These are phyloP conservation scores for Procambarus clarkii DNA, from an alignment of 1,140 invertebrate genomes.

Conservation along the genomic window DNA sequence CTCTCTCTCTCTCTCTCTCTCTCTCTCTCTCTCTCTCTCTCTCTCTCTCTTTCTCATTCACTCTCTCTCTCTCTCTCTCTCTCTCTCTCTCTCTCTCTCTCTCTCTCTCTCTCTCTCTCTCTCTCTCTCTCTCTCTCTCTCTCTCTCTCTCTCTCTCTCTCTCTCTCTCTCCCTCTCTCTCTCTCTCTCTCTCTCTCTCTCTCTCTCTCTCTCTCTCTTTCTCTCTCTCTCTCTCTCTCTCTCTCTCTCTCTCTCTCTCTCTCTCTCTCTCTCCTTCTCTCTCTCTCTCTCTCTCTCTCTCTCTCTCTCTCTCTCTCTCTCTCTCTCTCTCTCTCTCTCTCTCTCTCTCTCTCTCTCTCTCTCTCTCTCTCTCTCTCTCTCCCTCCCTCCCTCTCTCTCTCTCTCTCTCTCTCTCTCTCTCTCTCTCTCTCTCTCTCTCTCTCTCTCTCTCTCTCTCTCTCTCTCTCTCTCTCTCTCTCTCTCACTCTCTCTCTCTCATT, in stretches of 20 bases:
- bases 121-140: constrained; percentile 10
- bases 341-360: background rate
- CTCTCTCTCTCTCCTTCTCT: background rate
- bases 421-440: background rate
- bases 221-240: background rate
- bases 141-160: constrained; percentile 9
- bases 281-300: background rate
- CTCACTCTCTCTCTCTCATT: no score
- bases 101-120: constrained; percentile 5
- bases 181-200: background rate
- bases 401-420: background rate
- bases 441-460: constrained; percentile 28
- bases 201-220: background rate
- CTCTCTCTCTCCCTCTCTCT: background rate
- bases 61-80: no score
- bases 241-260: background rate
- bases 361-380: background rate
- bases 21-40: constrained; percentile 9
- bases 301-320: background rate
- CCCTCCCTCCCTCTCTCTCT: background rate
- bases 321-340: background rate
- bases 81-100: constrained; percentile 9
- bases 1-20: constrained; percentile 9
- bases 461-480: constrained; percentile 27
- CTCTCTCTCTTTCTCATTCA: no score